Base-by-base conservation (phyloP, 2,797 vertebrate genomes). In the Sebastes itinus region DNA sequence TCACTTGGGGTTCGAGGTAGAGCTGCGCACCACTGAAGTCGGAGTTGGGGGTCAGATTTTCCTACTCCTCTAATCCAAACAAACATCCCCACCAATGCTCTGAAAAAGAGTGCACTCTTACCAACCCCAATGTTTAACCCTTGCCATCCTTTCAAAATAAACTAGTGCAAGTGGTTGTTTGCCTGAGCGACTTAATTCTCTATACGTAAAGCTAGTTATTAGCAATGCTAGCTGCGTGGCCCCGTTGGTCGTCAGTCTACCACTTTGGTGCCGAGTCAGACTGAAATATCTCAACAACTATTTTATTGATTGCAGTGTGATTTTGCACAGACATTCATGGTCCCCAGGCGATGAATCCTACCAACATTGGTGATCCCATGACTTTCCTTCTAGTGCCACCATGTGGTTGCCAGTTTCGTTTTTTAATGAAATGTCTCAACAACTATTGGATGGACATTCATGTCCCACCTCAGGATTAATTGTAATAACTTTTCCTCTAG, bases 31-130 rank as follows among this genome's bases (percentile, higher is more conserved):
- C 28, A 46, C 78, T 78, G 73, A 78, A 76, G 18, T 46, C 8
- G 3, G 73, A 82, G 67, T 46, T 25, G 23, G 59, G 86, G 88
- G 75, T 90, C 83, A 87, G 42, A 90, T 87, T 90, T 90, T 91
- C 87, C 89, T 72, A 74, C 86, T 85, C 23, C 20, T 54, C 72
- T 63, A 73, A 82, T 83, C 80, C 54, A 90, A 91, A 91, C 87
- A 92, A 88, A 75, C 81, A 85, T 85, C 74, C 13, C 68, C 62
- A 80, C 25, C 22, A 71, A 65, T 0, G 16, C 71, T 67, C 35
- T 42, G 46, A 76, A 65, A 59, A 4, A 12, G 27, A 64, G 32
- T 42, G 38, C 38, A 42, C 38, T 42, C 38, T 0, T 16, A 42
- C 38, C 68, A 84, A 58, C 23, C 14, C 52, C 78, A 75, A 72